Conservation (phyloP, 2,797 vertebrate species). For the Tenualosa thibaudeaui region DNA sequence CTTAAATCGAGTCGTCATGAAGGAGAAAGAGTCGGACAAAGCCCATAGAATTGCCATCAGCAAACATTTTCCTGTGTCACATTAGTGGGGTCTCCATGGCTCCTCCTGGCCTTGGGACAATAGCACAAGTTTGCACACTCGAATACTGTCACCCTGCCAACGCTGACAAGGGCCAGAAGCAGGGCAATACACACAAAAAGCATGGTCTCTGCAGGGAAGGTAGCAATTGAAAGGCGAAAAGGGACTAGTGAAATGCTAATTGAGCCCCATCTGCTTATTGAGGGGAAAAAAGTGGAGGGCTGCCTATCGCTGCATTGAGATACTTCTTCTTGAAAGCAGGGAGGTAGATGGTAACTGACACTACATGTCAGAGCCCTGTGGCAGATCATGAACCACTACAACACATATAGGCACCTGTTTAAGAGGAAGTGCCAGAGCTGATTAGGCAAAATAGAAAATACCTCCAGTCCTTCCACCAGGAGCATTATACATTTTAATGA, state of each 20-base stretch:
- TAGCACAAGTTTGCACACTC: constrained; percentile 99
- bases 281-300: constrained; percentile 65
- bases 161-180: constrained; percentile 94
- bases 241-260: constrained; percentile 91
- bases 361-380: constrained; percentile 52
- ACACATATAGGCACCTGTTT: constrained; percentile 27
- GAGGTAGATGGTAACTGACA: constrained; percentile 66
- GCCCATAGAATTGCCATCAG: constrained; percentile 99
- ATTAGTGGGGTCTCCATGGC: constrained; percentile 99
- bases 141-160: constrained; percentile 99
- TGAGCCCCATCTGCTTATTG: constrained; percentile 85
- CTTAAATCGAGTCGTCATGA: constrained; percentile 99
- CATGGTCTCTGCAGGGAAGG: constrained; percentile 87
- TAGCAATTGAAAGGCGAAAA: constrained; percentile 80
- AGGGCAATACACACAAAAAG: constrained; percentile 91
- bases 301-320: constrained; percentile 69
- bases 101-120: constrained; percentile 96
- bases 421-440: background rate
- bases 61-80: constrained; percentile 99
- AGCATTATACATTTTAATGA: background rate
- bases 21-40: constrained; percentile 92
- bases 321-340: constrained; percentile 67
- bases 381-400: constrained; percentile 34
- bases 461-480: background rate
- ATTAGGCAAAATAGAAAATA: background rate